phyloP scores from a whole-genome alignment of 2,888 invertebrate species.

The Drosophila atripex region DNA sequence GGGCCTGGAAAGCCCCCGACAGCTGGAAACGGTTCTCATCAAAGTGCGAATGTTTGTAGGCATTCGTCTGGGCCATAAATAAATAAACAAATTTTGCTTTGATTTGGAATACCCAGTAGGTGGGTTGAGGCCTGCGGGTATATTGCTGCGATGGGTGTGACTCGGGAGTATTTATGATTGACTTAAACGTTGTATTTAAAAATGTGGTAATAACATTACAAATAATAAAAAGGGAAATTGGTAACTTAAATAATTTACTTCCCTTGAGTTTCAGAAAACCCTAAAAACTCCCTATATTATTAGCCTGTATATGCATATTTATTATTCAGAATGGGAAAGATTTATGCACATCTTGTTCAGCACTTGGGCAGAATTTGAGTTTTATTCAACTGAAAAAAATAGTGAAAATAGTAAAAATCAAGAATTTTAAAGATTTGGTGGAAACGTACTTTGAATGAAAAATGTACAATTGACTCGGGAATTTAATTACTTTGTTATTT shows the following conservation, averaged over 20 bases:
- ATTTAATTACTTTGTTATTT: background rate
- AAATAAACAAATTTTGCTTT: conserved; percentile 42
- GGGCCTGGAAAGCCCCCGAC: conserved; percentile 4
- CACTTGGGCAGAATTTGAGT: too few relatives aligned
- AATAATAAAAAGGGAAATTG: background rate
- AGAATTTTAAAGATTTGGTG: too few relatives aligned
- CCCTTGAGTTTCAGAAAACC: background rate
- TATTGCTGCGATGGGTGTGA: background rate
- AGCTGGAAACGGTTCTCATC: conserved; percentile 45
- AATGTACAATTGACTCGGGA: background rate
- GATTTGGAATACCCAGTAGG: conserved; percentile 33
- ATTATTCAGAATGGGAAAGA: too few relatives aligned
- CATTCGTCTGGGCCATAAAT: conserved; percentile 61
- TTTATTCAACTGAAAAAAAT: too few relatives aligned
- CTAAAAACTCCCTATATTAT: background rate
- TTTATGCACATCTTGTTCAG: too few relatives aligned
- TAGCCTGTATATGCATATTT: too few relatives aligned
- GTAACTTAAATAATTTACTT: background rate
- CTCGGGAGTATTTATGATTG: background rate
- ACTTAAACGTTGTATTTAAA: background rate
- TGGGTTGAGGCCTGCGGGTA: conserved; percentile 1
- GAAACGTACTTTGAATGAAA: too few relatives aligned
- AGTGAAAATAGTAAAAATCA: too few relatives aligned
- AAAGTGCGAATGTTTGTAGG: conserved; percentile 41
- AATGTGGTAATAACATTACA: background rate